phyloP scores from a whole-genome alignment of 2,113 vertebrate species.

The Origma solitaria region DNA sequence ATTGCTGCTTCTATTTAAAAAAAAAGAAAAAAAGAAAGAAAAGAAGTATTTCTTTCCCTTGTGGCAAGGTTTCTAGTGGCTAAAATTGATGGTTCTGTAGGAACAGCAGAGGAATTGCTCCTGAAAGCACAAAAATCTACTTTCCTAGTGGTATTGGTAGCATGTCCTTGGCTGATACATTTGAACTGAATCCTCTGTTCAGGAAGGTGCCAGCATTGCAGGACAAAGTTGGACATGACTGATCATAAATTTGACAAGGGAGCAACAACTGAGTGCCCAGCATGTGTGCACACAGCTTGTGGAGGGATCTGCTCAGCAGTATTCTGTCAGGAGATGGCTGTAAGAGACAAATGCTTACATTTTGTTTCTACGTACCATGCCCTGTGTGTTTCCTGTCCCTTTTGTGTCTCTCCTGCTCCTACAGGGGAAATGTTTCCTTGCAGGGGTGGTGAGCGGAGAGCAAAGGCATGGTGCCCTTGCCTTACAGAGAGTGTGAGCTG shows the following conservation, averaged over 20 bases:
- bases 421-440: background rate
- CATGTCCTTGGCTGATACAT: background rate
- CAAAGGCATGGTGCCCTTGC: conserved; percentile 4
- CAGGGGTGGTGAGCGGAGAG: background rate
- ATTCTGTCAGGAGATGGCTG: background rate
- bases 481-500: background rate
- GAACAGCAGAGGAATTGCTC: background rate
- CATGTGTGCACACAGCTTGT: accelerated
- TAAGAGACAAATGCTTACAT: background rate
- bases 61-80: background rate
- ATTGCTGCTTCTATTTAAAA: background rate
- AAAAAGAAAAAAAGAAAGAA: background rate
- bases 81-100: background rate
- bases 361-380: background rate
- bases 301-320: background rate
- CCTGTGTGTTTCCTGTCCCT: background rate
- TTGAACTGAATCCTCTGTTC: background rate
- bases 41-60: background rate
- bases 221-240: background rate
- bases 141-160: background rate
- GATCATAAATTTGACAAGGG: background rate
- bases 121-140: background rate
- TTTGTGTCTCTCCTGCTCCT: background rate
- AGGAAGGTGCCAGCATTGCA: background rate
- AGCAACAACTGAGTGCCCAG: background rate